Base-by-base conservation (phyloP, 2,113 vertebrate genomes). In the Tyto alba region DNA sequence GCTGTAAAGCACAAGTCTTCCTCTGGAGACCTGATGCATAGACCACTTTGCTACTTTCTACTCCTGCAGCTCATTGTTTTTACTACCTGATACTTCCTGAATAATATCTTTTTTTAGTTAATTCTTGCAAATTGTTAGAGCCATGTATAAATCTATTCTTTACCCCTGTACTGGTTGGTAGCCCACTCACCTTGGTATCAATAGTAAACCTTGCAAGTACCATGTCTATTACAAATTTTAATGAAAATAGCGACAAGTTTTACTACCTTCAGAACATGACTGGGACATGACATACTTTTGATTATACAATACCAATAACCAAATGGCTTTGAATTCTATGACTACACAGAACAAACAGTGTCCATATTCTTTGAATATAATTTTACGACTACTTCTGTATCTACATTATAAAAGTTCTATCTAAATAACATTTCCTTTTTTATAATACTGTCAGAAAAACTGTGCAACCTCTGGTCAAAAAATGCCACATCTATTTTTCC, bases 51-150 rank as follows among this genome's bases (percentile, higher is more conserved):
- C 29, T 2, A 8, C 11, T 41, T 4, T 48, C 10, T 59, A 30
- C 22, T 80, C 5, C 25, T 68, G 9, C 18, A 55, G 34, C 16
- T 69, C 32, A 38, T 30, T 55, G 16, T 15, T 79, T 85, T 79
- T 73, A 32, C 30, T 79, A 11, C 16, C 55, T 32, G 7, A 5
- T 67, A 8, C 13, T 47, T 89, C 8, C 30, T 30, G 25, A 38
- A 30, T 50, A 63, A 34, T 5, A 29, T 13, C 0, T 0, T 40
- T 40, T 87, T 66, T 73, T 29, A 25, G 7, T 12, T 50, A 25
- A 13, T 30, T 64, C 89, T 72, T 85, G 2, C 2, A 29, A 47
- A 43, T 68, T 68, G 9, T 69, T 32, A 6, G 1, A 3, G 3
- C 25, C 20, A 18, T 29, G 2, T 64, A 32, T 60, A 64, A 50